These are phyloP conservation scores for Umimayanthus chanpuru DNA, from an alignment of 92 coral and sea anemone genomes.

Conservation along the genomic window DNA sequence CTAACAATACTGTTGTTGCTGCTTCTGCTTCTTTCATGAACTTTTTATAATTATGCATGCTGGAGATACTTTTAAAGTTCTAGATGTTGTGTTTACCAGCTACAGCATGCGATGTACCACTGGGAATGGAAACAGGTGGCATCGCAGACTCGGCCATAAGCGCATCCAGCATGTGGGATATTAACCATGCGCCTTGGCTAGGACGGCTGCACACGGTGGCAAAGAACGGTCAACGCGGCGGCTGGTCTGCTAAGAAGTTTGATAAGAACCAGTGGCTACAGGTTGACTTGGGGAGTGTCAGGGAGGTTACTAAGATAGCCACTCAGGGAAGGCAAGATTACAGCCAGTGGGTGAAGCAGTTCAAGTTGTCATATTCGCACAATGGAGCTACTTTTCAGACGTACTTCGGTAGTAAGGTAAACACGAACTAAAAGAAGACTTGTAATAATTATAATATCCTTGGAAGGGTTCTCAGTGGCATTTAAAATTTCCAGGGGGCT, in stretches of 20 bases:
- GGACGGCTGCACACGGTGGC: slow-evolving; percentile 13
- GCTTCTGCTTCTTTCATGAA: too few species aligned
- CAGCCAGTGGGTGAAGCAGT: neutral
- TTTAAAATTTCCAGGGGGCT: too few species aligned
- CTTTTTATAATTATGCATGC: too few species aligned
- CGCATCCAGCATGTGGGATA: neutral
- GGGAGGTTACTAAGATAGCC: neutral
- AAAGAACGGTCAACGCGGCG: neutral
- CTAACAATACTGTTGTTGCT: too few species aligned
- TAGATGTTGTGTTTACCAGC: neutral
- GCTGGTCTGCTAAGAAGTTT: neutral
- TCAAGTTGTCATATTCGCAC: neutral
- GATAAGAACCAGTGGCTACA: neutral
- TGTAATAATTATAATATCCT: neutral
- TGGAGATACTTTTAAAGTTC: too few species aligned
- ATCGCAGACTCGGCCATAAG: neutral
- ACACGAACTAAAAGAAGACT: too few species aligned
- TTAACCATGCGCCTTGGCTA: slow-evolving; percentile 10
- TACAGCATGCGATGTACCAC: neutral
- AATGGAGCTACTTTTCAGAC: neutral
- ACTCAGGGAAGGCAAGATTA: slow-evolving; percentile 16
- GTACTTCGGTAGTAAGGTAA: neutral
- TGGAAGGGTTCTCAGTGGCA: too few species aligned
- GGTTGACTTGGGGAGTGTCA: neutral
- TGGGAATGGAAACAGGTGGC: slow-evolving; percentile 22